These are phyloP conservation scores for Gandaritis pyraliata DNA, from an alignment of 2,888 invertebrate genomes.

Conservation along the genomic window DNA sequence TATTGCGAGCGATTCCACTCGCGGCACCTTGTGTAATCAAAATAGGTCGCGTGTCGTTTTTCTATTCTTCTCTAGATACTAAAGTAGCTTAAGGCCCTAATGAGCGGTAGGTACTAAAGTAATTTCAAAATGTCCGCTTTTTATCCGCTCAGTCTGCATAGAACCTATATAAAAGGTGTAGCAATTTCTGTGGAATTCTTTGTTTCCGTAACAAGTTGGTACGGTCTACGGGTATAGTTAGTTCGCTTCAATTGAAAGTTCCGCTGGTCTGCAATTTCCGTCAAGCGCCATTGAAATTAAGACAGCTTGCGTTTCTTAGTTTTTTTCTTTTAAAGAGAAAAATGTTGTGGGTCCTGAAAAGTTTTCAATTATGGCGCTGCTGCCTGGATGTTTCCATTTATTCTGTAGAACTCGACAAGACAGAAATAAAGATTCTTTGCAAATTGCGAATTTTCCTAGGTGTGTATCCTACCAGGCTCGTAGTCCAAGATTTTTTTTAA, in stretches of 20 bases:
- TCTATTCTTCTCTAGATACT: no score
- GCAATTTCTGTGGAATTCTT: constrained; percentile 39
- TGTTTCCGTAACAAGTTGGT: constrained; percentile 41
- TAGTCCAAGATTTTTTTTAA: no score
- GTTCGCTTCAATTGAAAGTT: constrained; percentile 44
- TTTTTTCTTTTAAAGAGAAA: constrained; percentile 21
- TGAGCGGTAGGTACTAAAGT: no score
- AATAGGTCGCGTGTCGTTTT: no score
- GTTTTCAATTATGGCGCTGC: constrained; percentile 8
- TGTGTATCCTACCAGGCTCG: no score
- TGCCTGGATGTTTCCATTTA: background rate
- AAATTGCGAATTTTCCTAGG: no score
- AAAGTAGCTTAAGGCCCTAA: no score
- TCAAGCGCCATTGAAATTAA: constrained; percentile 41
- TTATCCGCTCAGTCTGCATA: background rate
- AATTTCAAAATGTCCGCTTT: background rate
- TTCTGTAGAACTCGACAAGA: background rate
- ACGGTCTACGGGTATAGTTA: constrained; percentile 36
- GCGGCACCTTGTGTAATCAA: no score
- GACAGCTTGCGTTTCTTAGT: constrained; percentile 37
- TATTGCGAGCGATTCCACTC: no score
- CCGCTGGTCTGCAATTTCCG: constrained; percentile 38
- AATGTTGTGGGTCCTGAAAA: constrained; percentile 22
- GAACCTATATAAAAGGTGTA: constrained; percentile 26
- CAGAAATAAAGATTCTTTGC: background rate